These are phyloP conservation scores for Apoda limacodes DNA, from an alignment of 2,888 invertebrate species.

Conservation along the genomic window DNA sequence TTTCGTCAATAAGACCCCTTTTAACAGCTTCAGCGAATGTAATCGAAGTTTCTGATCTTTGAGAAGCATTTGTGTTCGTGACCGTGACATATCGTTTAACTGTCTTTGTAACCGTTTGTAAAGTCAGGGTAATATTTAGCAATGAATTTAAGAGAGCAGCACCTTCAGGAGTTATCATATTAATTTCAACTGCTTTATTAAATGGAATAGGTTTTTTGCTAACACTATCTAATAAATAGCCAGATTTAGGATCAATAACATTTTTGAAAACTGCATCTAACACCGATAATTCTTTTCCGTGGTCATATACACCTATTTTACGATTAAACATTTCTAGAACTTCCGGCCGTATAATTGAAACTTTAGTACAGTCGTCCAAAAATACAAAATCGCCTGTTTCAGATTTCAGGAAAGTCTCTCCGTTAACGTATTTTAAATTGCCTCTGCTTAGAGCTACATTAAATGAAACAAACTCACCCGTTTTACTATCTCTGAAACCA, in stretches of 20 bases:
- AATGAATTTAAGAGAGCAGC: conserved; percentile 87
- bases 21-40: conserved; percentile 84
- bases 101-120: conserved; percentile 87
- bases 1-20: conserved; percentile 84
- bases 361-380: conserved; percentile 82
- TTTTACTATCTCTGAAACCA: conserved; percentile 86
- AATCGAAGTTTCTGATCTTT: conserved; percentile 71
- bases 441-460: conserved; percentile 84
- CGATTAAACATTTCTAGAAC: conserved; percentile 87
- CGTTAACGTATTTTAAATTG: conserved; percentile 78
- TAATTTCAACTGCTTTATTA: conserved; percentile 87
- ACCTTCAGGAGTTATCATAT: conserved; percentile 88
- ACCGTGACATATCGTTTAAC: conserved; percentile 86
- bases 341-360: conserved; percentile 84
- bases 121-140: conserved; percentile 88
- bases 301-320: conserved; percentile 83
- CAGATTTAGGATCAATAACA: conserved; percentile 88
- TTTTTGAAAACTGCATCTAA: conserved; percentile 89
- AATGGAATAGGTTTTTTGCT: conserved; percentile 81
- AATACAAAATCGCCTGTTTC: conserved; percentile 81
- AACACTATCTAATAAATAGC: conserved; percentile 82
- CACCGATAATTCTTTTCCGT: conserved; percentile 82
- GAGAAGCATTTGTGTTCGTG: conserved; percentile 72
- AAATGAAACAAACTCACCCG: conserved; percentile 85
- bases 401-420: conserved; percentile 79